Percentiles rank a stretch among this genome's conserved stretches.
Conservation (phyloP, 2,113 vertebrate species). For the Oxygymnocypris stewartii region DNA sequence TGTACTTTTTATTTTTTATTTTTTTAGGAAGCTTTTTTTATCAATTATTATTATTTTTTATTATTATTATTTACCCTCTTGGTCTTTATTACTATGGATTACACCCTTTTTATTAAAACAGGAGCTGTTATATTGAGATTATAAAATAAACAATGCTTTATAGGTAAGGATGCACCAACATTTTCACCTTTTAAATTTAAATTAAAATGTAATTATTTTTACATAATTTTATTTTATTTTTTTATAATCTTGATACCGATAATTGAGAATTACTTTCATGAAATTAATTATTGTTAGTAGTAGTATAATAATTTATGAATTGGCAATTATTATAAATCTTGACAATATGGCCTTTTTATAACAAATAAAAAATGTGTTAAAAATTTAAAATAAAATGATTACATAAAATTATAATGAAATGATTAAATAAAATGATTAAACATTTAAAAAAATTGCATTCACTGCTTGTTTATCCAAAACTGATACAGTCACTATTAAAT, state of each 20-base stretch:
- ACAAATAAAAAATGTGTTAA: too few species aligned
- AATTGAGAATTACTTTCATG: background rate
- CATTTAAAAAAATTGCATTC: background rate
- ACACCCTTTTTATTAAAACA: constrained; percentile 67
- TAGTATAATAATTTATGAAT: background rate
- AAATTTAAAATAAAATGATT: too few species aligned
- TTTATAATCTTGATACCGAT: background rate
- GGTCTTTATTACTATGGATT: constrained; percentile 84
- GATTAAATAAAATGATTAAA: background rate
- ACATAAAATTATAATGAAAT: too few species aligned
- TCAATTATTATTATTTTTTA: too few species aligned
- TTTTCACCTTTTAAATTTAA: background rate
- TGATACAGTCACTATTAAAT: background rate
- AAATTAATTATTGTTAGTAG: background rate
- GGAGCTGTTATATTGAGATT: constrained; percentile 5
- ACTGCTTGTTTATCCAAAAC: background rate
- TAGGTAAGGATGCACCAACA: background rate
- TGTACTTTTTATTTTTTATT: background rate
- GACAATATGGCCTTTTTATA: background rate
- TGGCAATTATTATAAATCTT: background rate
- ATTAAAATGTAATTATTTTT: too few species aligned
- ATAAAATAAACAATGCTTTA: background rate
- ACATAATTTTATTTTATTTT: too few species aligned
- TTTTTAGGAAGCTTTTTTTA: background rate
- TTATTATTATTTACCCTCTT: constrained; percentile 66